Conservation (phyloP, 53 echinoderm and acorn worm species). For the Apostichopus leukothele region DNA sequence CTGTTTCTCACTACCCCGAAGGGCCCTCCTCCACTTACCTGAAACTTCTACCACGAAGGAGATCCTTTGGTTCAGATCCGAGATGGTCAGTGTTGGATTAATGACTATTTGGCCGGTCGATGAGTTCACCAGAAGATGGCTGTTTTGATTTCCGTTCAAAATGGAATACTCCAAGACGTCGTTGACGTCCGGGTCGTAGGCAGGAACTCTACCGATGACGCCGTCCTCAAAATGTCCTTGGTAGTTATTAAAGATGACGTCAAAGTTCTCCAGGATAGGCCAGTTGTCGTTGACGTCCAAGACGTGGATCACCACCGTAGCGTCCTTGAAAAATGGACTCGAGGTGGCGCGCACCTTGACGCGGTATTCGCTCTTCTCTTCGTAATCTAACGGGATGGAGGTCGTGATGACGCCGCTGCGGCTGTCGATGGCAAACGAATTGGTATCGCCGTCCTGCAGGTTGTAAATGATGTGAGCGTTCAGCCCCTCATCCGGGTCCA, state of each 20-base stretch:
- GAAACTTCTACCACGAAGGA: constrained; percentile 81
- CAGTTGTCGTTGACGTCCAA: constrained; percentile 89
- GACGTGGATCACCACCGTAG: constrained; percentile 70
- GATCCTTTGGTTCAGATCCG: constrained; percentile 81
- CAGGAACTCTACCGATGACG: constrained; percentile 90
- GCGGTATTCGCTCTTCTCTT: constrained; percentile 68
- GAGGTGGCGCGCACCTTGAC: constrained; percentile 84
- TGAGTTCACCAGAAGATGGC: constrained; percentile 74
- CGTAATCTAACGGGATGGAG: constrained; percentile 78
- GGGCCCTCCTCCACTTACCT: constrained; percentile 62
- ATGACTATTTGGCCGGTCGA: constrained; percentile 83
- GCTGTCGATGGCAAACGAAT: constrained; percentile 83
- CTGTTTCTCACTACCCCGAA: too few species aligned
- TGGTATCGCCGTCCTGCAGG: constrained; percentile 73
- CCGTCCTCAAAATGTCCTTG: constrained; percentile 85
- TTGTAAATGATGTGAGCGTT: constrained; percentile 78
- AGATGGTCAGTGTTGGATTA: constrained; percentile 72
- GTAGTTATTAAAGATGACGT: constrained; percentile 95
- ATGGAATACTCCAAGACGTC: constrained; percentile 73
- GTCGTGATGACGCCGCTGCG: constrained; percentile 79
- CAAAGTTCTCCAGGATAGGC: constrained; percentile 85
- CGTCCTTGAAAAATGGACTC: constrained; percentile 76
- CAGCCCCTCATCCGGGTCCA: constrained; percentile 80
- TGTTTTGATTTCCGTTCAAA: constrained; percentile 65
- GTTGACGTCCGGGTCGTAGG: constrained; percentile 82